Conservation (phyloP, 1,140 invertebrate species). For the Brachionus rubens region DNA sequence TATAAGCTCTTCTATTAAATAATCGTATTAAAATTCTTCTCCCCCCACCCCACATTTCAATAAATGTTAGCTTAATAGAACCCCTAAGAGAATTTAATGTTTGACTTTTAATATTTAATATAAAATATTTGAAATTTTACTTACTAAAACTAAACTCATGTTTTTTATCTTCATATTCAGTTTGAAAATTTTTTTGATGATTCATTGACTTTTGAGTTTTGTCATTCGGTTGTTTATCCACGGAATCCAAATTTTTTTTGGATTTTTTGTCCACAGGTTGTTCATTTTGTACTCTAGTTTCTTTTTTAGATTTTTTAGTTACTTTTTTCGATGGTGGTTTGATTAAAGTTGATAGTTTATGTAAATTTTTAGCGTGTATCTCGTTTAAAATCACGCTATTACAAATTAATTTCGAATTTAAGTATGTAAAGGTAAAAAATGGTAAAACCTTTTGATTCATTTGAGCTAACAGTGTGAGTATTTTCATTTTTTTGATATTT, state of each 20-base stretch:
- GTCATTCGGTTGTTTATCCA: background rate
- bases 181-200: background rate
- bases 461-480: background rate
- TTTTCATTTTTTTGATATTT: background rate
- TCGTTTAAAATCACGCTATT: background rate
- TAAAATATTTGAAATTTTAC: background rate
- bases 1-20: too few species aligned
- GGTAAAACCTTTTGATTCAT: conserved; percentile 29
- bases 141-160: conserved; percentile 36
- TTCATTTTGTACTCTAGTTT: background rate
- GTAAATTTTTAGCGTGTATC: background rate
- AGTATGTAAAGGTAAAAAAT: conserved; percentile 3
- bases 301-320: conserved; percentile 31
- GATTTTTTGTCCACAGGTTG: background rate
- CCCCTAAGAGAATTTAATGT: too few species aligned
- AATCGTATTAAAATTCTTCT: too few species aligned
- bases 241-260: background rate
- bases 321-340: background rate
- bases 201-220: background rate
- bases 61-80: too few species aligned
- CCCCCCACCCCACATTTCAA: too few species aligned
- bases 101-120: too few species aligned
- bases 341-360: background rate
- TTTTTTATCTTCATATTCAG: conserved; percentile 36
- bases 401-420: too few species aligned